Evolutionary conservation across 2,888 invertebrate species (phyloP), one percentile per base, ranked within the genome.

Genomic region (Plebejus melissa): DNA sequence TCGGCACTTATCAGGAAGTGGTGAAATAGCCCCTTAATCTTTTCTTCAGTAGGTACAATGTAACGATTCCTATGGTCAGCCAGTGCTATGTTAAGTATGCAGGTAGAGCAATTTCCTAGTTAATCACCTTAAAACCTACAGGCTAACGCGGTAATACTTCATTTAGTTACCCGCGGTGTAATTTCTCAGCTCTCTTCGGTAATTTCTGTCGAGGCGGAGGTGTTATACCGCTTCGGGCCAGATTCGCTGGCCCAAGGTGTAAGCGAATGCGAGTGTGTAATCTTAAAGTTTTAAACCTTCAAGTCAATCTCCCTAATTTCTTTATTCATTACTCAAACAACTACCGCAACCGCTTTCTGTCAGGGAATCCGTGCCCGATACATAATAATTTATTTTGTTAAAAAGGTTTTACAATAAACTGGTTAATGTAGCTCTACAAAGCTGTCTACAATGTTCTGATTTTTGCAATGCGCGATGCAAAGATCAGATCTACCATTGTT

Each of bases 151-250:
- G 58, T 74, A 36, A n/a, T 58, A 74, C 32, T 58, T 74, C 36
- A 74, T 41, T 46, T 46, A 28, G 58, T 71, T 71, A 75, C 46
- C 69, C 57, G 71, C 46, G 32, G 38, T 38, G 28, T 70, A 76
- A 76, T 76, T 74, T 57, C 69, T 74, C 69, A 69, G 74, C 70
- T 74, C 74, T 74, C 69, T 71, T 58, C 58, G 70, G 46, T 74
- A 50, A 60, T 75, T 74, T 65, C 76, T 71, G 54, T 69, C 76
- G 75, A 78, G 79, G 80, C 78, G 80, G 79, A 87, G 86, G 87
- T 87, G 88, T 85, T 83, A 86, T 82, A 84, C 80, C 82, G 85
- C 86, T 86, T 81, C 75, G 78, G 82, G 85, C 78, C 50, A 16
- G 74, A 69, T 38, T 74, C 41, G 16, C 32, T 58, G 75, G 58